Evolutionary conservation across 2,113 vertebrate species (phyloP).

Genomic region (Pungitius pungitius): DNA sequence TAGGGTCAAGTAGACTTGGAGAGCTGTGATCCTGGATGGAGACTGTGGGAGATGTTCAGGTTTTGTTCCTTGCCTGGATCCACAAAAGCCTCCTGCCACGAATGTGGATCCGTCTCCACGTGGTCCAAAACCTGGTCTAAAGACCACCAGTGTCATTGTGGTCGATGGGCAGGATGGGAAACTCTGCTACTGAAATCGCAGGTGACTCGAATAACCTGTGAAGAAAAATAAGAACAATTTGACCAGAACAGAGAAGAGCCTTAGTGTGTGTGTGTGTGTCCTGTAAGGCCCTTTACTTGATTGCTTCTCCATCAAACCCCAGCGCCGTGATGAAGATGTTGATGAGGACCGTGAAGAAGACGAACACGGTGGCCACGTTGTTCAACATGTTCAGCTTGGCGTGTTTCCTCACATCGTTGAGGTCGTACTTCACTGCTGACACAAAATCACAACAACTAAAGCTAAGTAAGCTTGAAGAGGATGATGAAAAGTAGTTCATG

Average conservation of each 20-base stretch:
- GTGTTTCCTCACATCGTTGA: conserved; percentile 88
- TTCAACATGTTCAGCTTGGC: conserved; percentile 86
- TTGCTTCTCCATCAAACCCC: conserved; percentile 76
- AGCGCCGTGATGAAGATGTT: conserved; percentile 94
- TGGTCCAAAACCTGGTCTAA: no score
- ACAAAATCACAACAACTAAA: neutral
- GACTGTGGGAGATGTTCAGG: neutral
- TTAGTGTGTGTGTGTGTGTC: neutral
- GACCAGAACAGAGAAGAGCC: neutral
- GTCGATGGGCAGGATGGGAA: neutral
- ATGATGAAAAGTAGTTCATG: neutral
- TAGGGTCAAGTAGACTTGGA: neutral
- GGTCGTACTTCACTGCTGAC: conserved; percentile 88
- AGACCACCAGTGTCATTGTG: conserved; percentile 31
- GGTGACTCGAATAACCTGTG: neutral
- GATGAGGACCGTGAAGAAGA: conserved; percentile 91
- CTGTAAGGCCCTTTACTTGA: conserved; percentile 26
- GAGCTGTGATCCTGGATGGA: neutral
- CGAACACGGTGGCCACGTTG: conserved; percentile 86
- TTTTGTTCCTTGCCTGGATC: neutral
- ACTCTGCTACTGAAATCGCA: neutral
- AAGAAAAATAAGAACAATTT: neutral
- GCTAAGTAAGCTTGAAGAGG: neutral
- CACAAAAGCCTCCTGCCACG: neutral
- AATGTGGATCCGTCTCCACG: neutral